These are phyloP conservation scores for Nemurella pictetii DNA, from an alignment of 2,888 invertebrate genomes.

Conservation along the genomic window DNA sequence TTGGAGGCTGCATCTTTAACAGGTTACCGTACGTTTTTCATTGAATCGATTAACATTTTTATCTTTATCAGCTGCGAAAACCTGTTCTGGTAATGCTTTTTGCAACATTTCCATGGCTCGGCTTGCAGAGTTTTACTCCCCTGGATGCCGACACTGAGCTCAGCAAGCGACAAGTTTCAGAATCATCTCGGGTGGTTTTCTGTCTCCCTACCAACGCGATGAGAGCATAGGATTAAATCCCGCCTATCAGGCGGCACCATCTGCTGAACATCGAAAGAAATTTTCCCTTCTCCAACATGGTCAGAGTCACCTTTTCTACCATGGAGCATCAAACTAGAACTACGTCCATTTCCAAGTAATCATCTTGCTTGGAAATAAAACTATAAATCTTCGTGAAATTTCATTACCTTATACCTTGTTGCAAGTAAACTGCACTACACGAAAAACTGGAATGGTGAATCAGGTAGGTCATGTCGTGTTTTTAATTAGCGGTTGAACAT, in stretches of 20 bases:
- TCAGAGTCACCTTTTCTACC: background rate
- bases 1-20: conserved; percentile 12
- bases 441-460: background rate
- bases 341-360: background rate
- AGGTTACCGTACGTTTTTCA: background rate
- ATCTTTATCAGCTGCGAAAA: conserved; percentile 2
- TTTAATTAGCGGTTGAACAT: background rate
- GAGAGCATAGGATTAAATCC: background rate
- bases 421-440: background rate
- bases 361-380: background rate
- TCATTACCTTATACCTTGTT: background rate
- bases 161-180: background rate
- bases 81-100: conserved; percentile 16
- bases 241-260: background rate
- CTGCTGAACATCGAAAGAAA: background rate
- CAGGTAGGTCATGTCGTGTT: background rate
- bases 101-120: background rate
- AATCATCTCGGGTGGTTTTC: background rate
- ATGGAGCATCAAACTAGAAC: background rate
- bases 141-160: background rate
- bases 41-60: conserved; percentile 9
- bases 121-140: background rate
- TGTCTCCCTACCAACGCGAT: background rate
- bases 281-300: background rate
- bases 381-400: background rate